These are phyloP conservation scores for Pristionchus mayeri DNA, from an alignment of 2,888 invertebrate species.

Conservation along the genomic window DNA sequence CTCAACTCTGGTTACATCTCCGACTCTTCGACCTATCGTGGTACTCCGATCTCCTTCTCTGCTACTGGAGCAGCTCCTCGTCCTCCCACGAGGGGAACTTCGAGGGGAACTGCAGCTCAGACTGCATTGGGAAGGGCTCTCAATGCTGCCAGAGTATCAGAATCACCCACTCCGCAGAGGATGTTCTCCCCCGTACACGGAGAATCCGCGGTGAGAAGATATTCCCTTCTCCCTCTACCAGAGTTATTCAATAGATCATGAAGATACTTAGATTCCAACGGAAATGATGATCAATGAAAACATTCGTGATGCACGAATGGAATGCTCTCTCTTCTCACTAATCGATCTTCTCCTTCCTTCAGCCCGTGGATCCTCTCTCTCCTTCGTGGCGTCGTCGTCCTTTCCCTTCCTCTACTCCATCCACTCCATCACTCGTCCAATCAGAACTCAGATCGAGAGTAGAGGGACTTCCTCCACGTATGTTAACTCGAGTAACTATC, in stretches of 20 bases:
- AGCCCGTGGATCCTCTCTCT: constrained; percentile 17
- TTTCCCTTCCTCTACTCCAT: constrained; percentile 8
- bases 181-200: background rate
- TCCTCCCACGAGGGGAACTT: background rate
- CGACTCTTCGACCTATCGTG: constrained; percentile 25
- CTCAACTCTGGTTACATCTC: constrained; percentile 41
- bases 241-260: too few species aligned
- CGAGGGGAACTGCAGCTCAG: background rate
- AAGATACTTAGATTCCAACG: too few species aligned
- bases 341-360: background rate
- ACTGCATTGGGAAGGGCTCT: constrained; percentile 13
- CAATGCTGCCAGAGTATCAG: background rate
- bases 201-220: background rate
- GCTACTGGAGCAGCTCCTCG: background rate
- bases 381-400: constrained; percentile 37
- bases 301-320: too few species aligned
- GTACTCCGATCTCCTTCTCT: constrained; percentile 30
- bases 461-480: constrained; percentile 24
- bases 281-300: too few species aligned
- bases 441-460: constrained; percentile 7
- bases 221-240: too few species aligned
- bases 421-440: constrained; percentile 22
- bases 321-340: too few species aligned
- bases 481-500: background rate
- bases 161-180: constrained; percentile 12